These are phyloP conservation scores for Drosophila ficusphila DNA, from an alignment of 1,140 invertebrate genomes.

Conservation along the genomic window DNA sequence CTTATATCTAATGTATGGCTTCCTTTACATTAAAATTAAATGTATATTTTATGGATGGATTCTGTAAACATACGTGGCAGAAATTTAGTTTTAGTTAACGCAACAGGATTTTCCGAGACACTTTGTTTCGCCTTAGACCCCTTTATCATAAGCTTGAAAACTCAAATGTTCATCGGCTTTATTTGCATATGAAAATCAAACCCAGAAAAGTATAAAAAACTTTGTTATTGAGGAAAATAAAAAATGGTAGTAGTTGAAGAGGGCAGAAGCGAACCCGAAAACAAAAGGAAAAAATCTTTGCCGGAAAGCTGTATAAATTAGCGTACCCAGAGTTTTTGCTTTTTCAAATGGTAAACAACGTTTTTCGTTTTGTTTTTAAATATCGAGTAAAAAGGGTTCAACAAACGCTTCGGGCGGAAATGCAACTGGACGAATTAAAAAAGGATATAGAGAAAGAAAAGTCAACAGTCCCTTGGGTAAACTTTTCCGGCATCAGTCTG, in stretches of 20 bases:
- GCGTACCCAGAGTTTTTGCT: conserved; percentile 63
- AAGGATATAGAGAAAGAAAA: conserved; percentile 40
- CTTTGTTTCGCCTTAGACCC: conserved; percentile 12
- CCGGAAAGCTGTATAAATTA: conserved; percentile 75
- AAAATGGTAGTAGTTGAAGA: neutral
- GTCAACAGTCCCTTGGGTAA: conserved; percentile 55
- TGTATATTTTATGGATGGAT: too few relatives aligned
- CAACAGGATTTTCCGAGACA: neutral
- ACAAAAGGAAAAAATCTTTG: conserved; percentile 70
- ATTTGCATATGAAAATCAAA: conserved; percentile 75
- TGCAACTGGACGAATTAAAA: conserved; percentile 52
- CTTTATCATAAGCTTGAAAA: too few relatives aligned
- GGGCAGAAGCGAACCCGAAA: conserved; percentile 1
- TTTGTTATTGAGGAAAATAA: conserved; percentile 63
- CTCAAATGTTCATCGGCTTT: conserved; percentile 56
- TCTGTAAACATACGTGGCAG: too few relatives aligned
- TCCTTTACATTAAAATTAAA: too few relatives aligned
- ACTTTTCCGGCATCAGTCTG: conserved; percentile 23
- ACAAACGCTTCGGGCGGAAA: conserved; percentile 70
- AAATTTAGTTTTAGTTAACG: too few relatives aligned
- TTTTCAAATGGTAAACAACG: conserved; percentile 53
- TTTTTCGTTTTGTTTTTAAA: conserved; percentile 54
- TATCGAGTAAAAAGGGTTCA: conserved; percentile 56
- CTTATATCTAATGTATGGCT: too few relatives aligned
- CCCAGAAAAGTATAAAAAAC: conserved; percentile 64